These are phyloP conservation scores for Oscheius sp. DNA, from an alignment of 2,888 invertebrate species.

Conservation along the genomic window DNA sequence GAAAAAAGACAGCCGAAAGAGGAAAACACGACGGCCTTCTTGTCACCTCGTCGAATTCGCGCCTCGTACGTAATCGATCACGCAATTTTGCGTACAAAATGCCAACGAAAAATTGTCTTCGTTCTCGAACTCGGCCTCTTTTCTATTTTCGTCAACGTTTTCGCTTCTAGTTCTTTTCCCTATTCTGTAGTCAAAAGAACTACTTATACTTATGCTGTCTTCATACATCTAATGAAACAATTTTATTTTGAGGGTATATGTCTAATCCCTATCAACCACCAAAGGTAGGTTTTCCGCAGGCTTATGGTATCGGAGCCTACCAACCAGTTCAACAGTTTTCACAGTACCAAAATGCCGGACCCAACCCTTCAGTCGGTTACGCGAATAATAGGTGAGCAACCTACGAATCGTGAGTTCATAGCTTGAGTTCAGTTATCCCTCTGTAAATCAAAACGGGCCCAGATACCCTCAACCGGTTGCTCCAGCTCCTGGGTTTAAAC, in stretches of 20 bases:
- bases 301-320: constrained; percentile 37
- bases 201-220: neutral
- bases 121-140: no score
- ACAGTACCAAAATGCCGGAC: constrained; percentile 12
- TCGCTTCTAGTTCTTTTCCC: neutral
- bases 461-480: neutral
- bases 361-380: neutral
- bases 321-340: constrained; percentile 28
- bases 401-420: neutral
- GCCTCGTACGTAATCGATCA: no score
- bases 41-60: no score
- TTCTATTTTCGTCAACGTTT: neutral
- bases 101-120: no score
- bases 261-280: constrained; percentile 26
- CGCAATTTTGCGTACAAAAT: no score
- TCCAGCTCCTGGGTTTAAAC: neutral
- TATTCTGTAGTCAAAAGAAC: no score
- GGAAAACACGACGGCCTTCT: no score
- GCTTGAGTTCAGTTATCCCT: constrained; percentile 4
- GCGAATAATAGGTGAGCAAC: constrained; percentile 9
- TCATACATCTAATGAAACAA: neutral
- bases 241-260: constrained; percentile 19
- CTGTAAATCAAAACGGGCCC: neutral
- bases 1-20: no score
- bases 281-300: constrained; percentile 55